Conservation (phyloP, 2,888 invertebrate species). For the Nephrotoma flavescens region DNA sequence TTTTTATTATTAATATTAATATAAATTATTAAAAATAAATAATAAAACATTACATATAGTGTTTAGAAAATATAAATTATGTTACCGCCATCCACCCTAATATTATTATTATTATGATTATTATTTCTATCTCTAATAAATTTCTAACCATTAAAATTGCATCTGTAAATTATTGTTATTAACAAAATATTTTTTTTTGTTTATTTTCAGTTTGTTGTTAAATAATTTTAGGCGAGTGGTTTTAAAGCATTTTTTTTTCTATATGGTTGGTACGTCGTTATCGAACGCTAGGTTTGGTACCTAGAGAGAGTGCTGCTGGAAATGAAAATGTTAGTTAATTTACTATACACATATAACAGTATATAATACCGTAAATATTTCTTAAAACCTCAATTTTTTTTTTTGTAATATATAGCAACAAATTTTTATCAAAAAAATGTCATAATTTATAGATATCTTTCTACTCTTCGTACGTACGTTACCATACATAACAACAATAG, state of each 20-base stretch:
- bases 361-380: not conserved
- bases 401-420: not conserved
- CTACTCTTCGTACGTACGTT: not conserved
- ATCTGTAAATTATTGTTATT: not conserved
- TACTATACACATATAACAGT: not conserved
- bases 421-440: not conserved
- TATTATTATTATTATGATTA: not conserved
- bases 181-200: not conserved
- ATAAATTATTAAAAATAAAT: not conserved
- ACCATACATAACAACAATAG: not conserved
- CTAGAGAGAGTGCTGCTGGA: not conserved
- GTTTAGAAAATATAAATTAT: not conserved
- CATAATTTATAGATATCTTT: not conserved
- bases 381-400: not conserved
- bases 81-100: not conserved
- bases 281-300: not conserved
- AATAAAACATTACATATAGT: not conserved
- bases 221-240: not conserved
- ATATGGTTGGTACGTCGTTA: not conserved
- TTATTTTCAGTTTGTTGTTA: not conserved
- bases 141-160: not conserved
- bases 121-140: not conserved
- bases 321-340: not conserved
- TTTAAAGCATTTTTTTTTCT: not conserved
- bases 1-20: not conserved